Evolutionary conservation across 2,797 vertebrate species (phyloP).

Genomic region (Orientallactaga sibirica): DNA sequence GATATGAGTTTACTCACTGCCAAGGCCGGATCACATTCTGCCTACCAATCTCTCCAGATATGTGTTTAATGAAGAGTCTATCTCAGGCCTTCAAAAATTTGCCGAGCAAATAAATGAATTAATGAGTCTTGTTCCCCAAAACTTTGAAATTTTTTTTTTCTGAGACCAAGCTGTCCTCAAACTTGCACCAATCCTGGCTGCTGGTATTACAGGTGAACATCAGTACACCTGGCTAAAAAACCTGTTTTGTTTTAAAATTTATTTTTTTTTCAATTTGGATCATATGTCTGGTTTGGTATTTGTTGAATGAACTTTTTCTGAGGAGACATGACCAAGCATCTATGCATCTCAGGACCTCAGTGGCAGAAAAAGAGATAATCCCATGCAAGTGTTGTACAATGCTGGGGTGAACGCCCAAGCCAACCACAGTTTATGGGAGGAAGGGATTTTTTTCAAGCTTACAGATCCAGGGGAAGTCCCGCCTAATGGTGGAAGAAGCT

Average conservation of each 20-base stretch:
- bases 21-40: conserved; percentile 54
- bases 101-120: background rate
- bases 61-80: background rate
- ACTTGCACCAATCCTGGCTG: background rate
- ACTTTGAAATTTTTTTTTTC: background rate
- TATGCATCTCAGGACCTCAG: too few relatives aligned
- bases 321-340: too few relatives aligned
- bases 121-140: background rate
- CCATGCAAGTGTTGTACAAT: too few relatives aligned
- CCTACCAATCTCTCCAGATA: conserved; percentile 27
- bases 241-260: background rate
- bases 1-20: background rate
- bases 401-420: too few relatives aligned
- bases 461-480: too few relatives aligned
- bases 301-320: too few relatives aligned
- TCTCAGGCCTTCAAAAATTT: background rate
- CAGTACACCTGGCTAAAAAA: background rate
- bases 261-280: background rate
- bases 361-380: too few relatives aligned
- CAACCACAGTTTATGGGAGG: too few relatives aligned
- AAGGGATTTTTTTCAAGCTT: too few relatives aligned
- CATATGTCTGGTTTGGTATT: too few relatives aligned
- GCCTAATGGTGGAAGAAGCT: too few relatives aligned
- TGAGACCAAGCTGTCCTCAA: background rate
- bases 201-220: too few relatives aligned